Conservation (phyloP, 2,113 vertebrate genomes). For the Bos javanicus region DNA sequence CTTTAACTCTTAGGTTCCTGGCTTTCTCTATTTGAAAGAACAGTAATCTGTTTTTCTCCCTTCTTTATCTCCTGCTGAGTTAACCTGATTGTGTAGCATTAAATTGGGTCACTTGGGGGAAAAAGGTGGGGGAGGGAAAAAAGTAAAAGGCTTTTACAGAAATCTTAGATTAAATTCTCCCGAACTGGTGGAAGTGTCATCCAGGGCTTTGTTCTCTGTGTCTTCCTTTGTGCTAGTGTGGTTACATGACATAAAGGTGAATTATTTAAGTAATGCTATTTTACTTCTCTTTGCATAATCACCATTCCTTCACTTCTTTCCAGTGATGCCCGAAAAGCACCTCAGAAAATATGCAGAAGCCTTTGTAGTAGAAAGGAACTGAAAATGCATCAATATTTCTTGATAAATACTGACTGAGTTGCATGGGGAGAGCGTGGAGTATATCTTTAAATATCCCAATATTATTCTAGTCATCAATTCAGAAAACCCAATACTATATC, state of each 20-base stretch:
- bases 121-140: background rate
- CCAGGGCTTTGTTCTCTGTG: slow-evolving; percentile 49
- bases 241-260: slow-evolving; percentile 47
- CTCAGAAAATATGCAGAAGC: slow-evolving; percentile 47
- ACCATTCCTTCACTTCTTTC: slow-evolving; percentile 27
- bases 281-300: slow-evolving; percentile 43
- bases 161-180: slow-evolving; percentile 67
- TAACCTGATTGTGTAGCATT: slow-evolving; percentile 63
- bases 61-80: slow-evolving; percentile 39
- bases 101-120: slow-evolving; percentile 56
- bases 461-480: background rate
- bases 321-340: slow-evolving; percentile 22
- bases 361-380: slow-evolving; percentile 48
- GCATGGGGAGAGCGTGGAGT: background rate
- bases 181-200: background rate
- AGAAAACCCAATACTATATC: background rate
- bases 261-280: slow-evolving; percentile 64
- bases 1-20: background rate
- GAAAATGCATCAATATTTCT: slow-evolving; percentile 40
- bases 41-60: slow-evolving; percentile 60
- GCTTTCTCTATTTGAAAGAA: slow-evolving; percentile 36
- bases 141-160: slow-evolving; percentile 63
- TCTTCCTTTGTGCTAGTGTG: slow-evolving; percentile 44
- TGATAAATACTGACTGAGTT: slow-evolving; percentile 14
- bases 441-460: slow-evolving; percentile 4